phyloP scores from a whole-genome alignment of 2,113 vertebrate species.

The Herpetotheres cachinnans region DNA sequence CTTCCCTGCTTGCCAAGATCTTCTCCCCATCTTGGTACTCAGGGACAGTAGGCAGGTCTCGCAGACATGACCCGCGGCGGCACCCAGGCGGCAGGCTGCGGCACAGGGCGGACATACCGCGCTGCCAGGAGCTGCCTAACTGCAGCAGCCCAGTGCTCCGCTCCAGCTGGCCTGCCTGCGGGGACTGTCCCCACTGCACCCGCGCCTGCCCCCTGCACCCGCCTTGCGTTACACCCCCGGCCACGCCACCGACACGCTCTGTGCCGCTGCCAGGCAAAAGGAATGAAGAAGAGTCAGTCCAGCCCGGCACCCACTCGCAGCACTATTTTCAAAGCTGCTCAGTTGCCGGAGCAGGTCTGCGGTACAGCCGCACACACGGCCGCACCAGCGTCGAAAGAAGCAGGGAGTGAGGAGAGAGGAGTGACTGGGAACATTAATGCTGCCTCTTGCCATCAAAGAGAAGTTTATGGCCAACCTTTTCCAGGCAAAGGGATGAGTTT shows the following conservation, averaged over 20 bases:
- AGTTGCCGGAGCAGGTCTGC: background rate
- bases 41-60: background rate
- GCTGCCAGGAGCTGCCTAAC: background rate
- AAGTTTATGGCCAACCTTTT: background rate
- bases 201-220: background rate
- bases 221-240: background rate
- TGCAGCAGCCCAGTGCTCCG: accelerated
- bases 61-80: no score
- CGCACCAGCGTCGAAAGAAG: accelerated
- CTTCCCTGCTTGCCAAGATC: background rate
- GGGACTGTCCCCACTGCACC: background rate
- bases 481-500: background rate
- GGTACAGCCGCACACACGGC: background rate
- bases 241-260: accelerated
- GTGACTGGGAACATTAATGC: background rate
- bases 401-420: background rate
- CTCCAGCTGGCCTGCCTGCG: background rate
- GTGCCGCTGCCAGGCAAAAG: no score
- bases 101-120: accelerated
- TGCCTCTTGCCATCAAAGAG: background rate
- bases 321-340: accelerated
- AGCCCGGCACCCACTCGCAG: accelerated
- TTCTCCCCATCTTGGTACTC: accelerated
- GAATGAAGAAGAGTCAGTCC: accelerated
- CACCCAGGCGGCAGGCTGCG: background rate